phyloP scores from a whole-genome alignment of 1,140 invertebrate species.

The Zaprionus taronus region DNA sequence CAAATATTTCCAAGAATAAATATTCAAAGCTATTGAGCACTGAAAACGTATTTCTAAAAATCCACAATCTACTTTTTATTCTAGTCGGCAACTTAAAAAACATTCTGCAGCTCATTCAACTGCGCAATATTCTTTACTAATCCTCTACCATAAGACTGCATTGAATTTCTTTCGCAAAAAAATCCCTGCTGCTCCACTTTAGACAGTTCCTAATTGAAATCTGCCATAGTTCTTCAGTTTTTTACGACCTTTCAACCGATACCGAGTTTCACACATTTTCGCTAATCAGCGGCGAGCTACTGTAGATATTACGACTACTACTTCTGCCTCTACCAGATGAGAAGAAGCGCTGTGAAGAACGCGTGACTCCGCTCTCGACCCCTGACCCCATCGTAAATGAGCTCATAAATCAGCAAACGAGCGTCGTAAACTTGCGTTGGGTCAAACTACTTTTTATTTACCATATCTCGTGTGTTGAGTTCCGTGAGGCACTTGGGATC shows the following conservation, averaged over 20 bases:
- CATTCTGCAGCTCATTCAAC: background rate
- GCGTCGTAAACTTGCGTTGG: slow-evolving; percentile 34
- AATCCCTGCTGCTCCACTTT: slow-evolving; percentile 37
- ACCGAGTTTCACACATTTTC: slow-evolving; percentile 74
- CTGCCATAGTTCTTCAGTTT: background rate
- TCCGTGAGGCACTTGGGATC: background rate
- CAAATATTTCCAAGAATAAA: background rate
- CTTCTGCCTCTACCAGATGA: no score
- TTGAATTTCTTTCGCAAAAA: background rate
- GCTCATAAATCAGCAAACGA: slow-evolving; percentile 49
- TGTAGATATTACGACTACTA: slow-evolving; percentile 13
- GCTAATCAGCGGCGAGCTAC: slow-evolving; percentile 74
- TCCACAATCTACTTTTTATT: background rate
- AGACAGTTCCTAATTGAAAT: slow-evolving; percentile 53
- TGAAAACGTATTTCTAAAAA: background rate
- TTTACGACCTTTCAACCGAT: slow-evolving; percentile 4
- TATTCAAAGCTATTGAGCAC: background rate
- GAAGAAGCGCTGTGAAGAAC: slow-evolving; percentile 17
- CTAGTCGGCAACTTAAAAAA: background rate
- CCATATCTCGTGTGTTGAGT: background rate
- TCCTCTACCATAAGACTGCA: background rate
- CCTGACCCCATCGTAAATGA: slow-evolving; percentile 36
- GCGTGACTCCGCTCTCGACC: background rate
- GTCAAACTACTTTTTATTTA: slow-evolving; percentile 48
- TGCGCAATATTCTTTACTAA: background rate